Conservation (phyloP, 2,888 invertebrate species). For the Lochmaea capreae region DNA sequence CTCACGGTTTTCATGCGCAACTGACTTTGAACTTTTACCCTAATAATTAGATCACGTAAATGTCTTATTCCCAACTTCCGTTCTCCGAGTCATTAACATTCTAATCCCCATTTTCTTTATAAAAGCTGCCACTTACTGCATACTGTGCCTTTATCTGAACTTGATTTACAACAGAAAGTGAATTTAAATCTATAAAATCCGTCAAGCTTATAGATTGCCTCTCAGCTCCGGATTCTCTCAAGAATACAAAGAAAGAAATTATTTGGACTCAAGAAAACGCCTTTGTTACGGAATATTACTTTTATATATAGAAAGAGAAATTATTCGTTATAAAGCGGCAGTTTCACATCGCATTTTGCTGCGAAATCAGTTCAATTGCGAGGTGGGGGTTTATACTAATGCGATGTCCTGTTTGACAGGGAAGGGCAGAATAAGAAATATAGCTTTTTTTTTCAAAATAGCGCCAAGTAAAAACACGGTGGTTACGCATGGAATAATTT, state of each 20-base stretch:
- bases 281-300: slow-evolving; percentile 32
- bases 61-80: slow-evolving; percentile 3
- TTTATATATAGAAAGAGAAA: slow-evolving; percentile 36
- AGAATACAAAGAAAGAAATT: slow-evolving; percentile 28
- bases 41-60: slow-evolving; percentile 8
- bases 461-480: too few relatives aligned
- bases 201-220: slow-evolving; percentile 34
- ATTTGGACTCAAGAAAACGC: slow-evolving; percentile 20
- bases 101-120: slow-evolving; percentile 30
- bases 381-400: too few relatives aligned
- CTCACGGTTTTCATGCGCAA: not conserved
- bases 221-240: slow-evolving; percentile 27
- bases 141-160: slow-evolving; percentile 30
- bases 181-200: slow-evolving; percentile 36
- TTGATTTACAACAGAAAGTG: slow-evolving; percentile 37
- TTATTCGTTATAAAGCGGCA: not conserved
- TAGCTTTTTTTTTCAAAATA: too few relatives aligned
- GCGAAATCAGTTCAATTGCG: not conserved
- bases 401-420: too few relatives aligned
- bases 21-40: slow-evolving; percentile 1
- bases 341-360: too few relatives aligned
- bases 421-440: too few relatives aligned
- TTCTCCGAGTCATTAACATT: slow-evolving; percentile 23
- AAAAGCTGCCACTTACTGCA: slow-evolving; percentile 23
- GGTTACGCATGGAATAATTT: too few relatives aligned